Evolutionary conservation across 2,888 invertebrate species (phyloP).

Genomic region (Acleris literana): DNA sequence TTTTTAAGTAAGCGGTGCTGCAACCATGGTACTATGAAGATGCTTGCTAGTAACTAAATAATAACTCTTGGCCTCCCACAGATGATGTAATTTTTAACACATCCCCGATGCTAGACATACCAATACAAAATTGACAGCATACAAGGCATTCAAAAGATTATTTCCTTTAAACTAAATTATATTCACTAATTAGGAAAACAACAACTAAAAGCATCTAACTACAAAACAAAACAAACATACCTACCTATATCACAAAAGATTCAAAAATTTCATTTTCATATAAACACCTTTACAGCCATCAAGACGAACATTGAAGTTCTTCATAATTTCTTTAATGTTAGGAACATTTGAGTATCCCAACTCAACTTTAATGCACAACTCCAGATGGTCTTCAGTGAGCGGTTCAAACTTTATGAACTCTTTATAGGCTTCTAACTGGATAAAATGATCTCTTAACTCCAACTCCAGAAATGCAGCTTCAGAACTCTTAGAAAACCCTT

Average conservation of each 20-base stretch:
- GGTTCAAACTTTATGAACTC: slow-evolving; percentile 62
- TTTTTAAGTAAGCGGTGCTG: too few species aligned
- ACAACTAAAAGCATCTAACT: slow-evolving; percentile 29
- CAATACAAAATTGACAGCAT: too few species aligned
- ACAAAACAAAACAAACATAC: slow-evolving; percentile 32
- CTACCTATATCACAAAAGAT: slow-evolving; percentile 42
- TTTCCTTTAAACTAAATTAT: too few species aligned
- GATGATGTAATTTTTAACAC: too few species aligned
- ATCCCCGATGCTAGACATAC: too few species aligned
- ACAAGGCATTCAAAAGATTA: too few species aligned
- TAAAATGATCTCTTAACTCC: slow-evolving; percentile 52
- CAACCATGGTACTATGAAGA: too few species aligned
- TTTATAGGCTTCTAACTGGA: slow-evolving; percentile 53
- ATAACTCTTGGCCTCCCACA: too few species aligned
- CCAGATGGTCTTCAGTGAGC: slow-evolving; percentile 58
- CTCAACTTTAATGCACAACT: slow-evolving; percentile 66
- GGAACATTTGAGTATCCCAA: slow-evolving; percentile 47
- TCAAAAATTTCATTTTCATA: slow-evolving; percentile 68
- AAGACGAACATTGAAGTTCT: slow-evolving; percentile 66
- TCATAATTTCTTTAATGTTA: slow-evolving; percentile 55
- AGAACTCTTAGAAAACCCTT: slow-evolving; percentile 55
- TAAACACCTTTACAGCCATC: slow-evolving; percentile 79
- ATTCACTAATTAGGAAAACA: not conserved
- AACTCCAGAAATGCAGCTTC: slow-evolving; percentile 53
- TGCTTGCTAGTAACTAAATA: too few species aligned